Percentiles rank a stretch among this genome's conserved stretches.
Conservation (phyloP, 2,113 vertebrate species). For the Psittacula cyanocephala region DNA sequence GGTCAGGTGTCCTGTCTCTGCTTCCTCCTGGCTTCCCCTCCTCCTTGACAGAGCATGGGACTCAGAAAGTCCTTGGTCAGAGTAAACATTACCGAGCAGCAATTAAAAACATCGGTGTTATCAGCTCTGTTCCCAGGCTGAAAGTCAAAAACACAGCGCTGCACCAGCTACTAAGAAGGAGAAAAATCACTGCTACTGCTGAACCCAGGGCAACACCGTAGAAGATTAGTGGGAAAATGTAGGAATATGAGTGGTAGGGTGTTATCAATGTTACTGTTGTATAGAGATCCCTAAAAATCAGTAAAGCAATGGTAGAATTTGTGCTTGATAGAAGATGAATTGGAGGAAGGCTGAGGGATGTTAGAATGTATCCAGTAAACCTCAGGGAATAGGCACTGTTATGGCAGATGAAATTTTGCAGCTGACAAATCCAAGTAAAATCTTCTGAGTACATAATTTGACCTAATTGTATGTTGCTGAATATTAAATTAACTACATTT, state of each 20-base stretch:
- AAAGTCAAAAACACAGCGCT: too few species aligned
- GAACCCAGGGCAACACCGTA: too few species aligned
- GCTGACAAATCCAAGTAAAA: background rate
- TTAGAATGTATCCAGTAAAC: background rate
- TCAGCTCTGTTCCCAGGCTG: too few species aligned
- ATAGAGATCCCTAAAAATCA: background rate
- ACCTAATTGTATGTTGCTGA: constrained; percentile 6
- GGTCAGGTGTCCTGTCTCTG: too few species aligned
- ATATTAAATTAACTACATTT: background rate
- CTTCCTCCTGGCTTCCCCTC: too few species aligned
- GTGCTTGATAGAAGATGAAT: background rate
- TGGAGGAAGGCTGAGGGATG: background rate
- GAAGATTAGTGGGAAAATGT: background rate
- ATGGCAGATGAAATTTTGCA: background rate
- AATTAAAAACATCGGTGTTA: too few species aligned
- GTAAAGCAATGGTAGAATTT: background rate
- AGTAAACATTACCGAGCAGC: too few species aligned
- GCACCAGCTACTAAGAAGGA: too few species aligned
- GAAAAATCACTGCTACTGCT: too few species aligned
- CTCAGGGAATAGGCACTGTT: background rate
- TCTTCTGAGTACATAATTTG: background rate
- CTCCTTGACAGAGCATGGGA: too few species aligned
- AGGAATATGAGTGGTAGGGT: background rate
- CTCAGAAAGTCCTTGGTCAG: too few species aligned
- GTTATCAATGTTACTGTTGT: background rate